Percentiles rank a stretch among this genome's conserved stretches.
phyloP scores from a whole-genome alignment of 2,113 vertebrate genomes.

The Ceyx melanurus region DNA sequence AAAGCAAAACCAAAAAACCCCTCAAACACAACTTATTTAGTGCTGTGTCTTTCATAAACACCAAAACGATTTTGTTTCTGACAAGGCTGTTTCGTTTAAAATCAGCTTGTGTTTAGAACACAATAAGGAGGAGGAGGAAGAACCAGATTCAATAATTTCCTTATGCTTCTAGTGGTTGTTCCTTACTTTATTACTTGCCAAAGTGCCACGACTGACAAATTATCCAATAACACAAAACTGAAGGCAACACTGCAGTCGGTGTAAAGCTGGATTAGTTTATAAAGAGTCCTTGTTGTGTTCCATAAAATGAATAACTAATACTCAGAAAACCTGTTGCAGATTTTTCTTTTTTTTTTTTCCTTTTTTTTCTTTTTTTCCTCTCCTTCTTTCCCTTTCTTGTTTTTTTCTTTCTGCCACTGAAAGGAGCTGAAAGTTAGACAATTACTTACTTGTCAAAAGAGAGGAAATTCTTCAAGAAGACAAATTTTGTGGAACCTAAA shows the following conservation, averaged over 20 bases:
- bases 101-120: background rate
- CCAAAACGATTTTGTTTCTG: conserved; percentile 3
- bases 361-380: background rate
- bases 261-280: conserved; percentile 57
- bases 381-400: background rate
- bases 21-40: background rate
- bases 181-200: conserved; percentile 61
- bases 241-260: conserved; percentile 11
- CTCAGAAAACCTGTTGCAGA: conserved; percentile 30
- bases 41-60: background rate
- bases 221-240: conserved; percentile 60
- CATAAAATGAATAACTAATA: conserved; percentile 37
- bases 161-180: conserved; percentile 25
- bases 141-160: conserved; percentile 23
- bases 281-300: conserved; percentile 44
- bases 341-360: background rate
- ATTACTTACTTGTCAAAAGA: conserved; percentile 64
- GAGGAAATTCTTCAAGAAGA: conserved; percentile 68
- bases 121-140: background rate
- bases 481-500: conserved; percentile 16
- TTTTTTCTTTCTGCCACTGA: conserved; percentile 27
- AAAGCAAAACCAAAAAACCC: background rate
- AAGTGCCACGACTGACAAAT: conserved; percentile 73
- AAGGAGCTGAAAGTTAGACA: conserved; percentile 31
- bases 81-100: conserved; percentile 5